Evolutionary conservation across 1,140 invertebrate species (phyloP).

Genomic region (Orius laevigatus): DNA sequence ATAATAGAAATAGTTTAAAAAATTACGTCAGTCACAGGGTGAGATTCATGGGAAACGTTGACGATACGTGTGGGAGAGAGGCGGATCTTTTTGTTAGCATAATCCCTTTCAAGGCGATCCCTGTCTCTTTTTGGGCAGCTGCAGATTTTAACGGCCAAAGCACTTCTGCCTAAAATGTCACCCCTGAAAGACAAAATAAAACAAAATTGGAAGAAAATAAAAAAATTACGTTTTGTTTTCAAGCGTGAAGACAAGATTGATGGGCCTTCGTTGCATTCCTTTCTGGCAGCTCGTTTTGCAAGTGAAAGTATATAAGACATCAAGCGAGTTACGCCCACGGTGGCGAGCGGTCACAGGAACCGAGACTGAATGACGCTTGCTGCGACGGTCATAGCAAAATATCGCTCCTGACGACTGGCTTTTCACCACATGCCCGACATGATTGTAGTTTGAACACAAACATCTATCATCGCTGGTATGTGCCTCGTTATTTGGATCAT

Average conservation of each 20-base stretch:
- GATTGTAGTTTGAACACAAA: conserved; percentile 11
- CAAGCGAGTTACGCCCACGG: conserved; percentile 39
- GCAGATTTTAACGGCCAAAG: conserved; percentile 55
- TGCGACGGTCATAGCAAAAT: conserved; percentile 14
- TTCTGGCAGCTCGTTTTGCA: conserved; percentile 64
- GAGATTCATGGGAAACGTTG: no score
- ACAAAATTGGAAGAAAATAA: no score
- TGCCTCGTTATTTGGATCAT: not conserved
- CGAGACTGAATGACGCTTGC: conserved; percentile 20
- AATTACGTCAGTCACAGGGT: no score
- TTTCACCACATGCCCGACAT: conserved; percentile 14
- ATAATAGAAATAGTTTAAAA: no score
- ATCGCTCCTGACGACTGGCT: not conserved
- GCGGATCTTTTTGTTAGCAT: no score
- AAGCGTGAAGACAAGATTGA: conserved; percentile 61
- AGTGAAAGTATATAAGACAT: conserved; percentile 53
- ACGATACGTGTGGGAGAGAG: no score
- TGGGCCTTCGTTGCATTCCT: conserved; percentile 58
- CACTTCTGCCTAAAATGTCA: conserved; percentile 43
- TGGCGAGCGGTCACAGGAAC: conserved; percentile 34
- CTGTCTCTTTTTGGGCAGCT: conserved; percentile 65
- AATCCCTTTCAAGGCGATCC: conserved; percentile 41
- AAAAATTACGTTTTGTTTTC: no score
- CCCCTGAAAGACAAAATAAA: conserved; percentile 27
- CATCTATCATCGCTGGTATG: conserved; percentile 3